Conservation (phyloP, 2,797 vertebrate genomes). For the Enteromius radiatus region DNA sequence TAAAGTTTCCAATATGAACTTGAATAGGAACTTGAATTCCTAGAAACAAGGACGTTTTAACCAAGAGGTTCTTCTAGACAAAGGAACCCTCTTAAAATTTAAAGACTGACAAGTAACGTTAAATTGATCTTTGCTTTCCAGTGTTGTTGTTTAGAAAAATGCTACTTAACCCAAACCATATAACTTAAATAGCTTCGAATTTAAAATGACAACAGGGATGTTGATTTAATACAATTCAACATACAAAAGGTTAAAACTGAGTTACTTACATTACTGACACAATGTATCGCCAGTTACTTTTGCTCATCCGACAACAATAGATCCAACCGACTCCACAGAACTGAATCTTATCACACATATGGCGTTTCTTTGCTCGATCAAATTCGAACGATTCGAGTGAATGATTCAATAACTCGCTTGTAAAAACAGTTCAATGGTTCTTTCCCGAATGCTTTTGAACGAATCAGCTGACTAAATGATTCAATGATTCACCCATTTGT, state of each 20-base stretch:
- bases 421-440: not conserved
- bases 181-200: not conserved
- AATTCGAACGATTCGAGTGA: not conserved
- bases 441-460: not conserved
- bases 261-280: not conserved
- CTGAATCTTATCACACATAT: too few relatives aligned
- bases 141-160: not conserved
- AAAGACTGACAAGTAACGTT: not conserved
- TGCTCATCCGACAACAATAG: not conserved
- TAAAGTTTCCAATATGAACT: not conserved
- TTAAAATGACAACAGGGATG: not conserved
- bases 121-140: not conserved
- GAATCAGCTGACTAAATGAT: not conserved
- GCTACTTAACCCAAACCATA: not conserved
- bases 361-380: not conserved
- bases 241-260: not conserved
- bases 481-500: not conserved
- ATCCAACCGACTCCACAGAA: not conserved
- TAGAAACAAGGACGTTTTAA: not conserved
- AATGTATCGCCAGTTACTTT: not conserved
- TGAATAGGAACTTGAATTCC: not conserved
- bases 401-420: not conserved
- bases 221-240: not conserved
- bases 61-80: not conserved
- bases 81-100: not conserved